phyloP scores from a whole-genome alignment of 2,888 invertebrate genomes.

The Chelonus formosanus region DNA sequence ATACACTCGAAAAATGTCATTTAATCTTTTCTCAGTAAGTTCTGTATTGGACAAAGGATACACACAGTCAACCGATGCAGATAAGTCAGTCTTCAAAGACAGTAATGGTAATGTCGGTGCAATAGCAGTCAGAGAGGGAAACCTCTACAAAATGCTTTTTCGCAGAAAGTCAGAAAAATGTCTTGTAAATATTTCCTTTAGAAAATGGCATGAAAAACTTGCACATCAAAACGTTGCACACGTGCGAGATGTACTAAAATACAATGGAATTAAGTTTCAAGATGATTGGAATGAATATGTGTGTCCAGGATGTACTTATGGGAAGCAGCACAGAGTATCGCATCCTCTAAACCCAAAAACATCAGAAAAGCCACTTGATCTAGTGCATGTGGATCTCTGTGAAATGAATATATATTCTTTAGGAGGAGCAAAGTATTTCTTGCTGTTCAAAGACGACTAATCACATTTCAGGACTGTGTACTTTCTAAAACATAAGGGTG shows the following conservation, averaged over 20 bases:
- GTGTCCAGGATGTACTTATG: conserved; percentile 45
- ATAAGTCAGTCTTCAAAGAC: no score
- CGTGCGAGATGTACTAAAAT: conserved; percentile 41
- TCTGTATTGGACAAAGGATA: no score
- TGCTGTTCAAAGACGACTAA: conserved; percentile 48
- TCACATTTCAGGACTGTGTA: conserved; percentile 47
- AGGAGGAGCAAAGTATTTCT: conserved; percentile 50
- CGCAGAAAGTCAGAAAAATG: conserved; percentile 25
- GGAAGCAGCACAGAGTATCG: conserved; percentile 46
- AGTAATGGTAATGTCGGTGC: no score
- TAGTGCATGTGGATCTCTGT: conserved; percentile 49
- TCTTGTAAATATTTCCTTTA: conserved; percentile 17
- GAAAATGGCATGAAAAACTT: conserved; percentile 48
- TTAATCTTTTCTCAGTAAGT: no score
- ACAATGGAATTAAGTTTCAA: conserved; percentile 40
- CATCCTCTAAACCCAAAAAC: conserved; percentile 45
- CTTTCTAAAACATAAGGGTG: conserved; percentile 45
- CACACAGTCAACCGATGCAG: no score
- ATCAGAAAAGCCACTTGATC: conserved; percentile 41
- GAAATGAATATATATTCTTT: conserved; percentile 46
- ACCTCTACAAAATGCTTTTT: conserved; percentile 45
- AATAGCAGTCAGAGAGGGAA: conserved; percentile 39
- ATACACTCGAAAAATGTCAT: conserved; percentile 27
- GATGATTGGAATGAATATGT: conserved; percentile 46
- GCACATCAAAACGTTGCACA: conserved; percentile 48